A percentile compares a stretch with the other conserved stretches of the same genome.
Conservation (phyloP, 2,113 vertebrate species). For the Myxocyprinus asiaticus region DNA sequence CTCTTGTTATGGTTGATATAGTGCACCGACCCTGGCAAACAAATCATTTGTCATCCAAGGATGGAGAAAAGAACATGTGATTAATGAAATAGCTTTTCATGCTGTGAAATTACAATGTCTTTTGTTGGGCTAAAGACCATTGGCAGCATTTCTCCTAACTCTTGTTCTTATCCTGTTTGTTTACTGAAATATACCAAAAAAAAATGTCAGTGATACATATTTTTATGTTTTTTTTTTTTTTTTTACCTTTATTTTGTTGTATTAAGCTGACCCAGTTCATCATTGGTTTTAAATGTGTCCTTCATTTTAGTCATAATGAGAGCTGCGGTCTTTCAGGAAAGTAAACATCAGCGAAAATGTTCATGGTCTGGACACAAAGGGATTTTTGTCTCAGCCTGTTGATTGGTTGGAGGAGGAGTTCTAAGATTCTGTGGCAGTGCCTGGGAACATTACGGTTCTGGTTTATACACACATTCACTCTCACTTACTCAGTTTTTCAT, state of each 20-base stretch:
- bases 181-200: too few species aligned
- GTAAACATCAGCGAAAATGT: too few species aligned
- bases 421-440: background rate
- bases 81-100: slow-evolving; percentile 22
- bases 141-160: too few species aligned
- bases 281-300: too few species aligned
- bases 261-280: too few species aligned
- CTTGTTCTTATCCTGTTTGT: too few species aligned
- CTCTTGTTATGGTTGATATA: slow-evolving; percentile 25
- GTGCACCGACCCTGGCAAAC: slow-evolving; percentile 12
- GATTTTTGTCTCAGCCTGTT: background rate
- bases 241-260: too few species aligned
- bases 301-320: too few species aligned
- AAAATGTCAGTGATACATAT: too few species aligned
- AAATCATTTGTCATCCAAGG: slow-evolving; percentile 7
- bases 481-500: background rate
- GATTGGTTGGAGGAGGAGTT: slow-evolving; percentile 50
- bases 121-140: background rate
- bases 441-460: background rate
- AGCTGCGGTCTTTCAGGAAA: too few species aligned
- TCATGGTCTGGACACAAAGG: too few species aligned
- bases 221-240: too few species aligned
- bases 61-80: slow-evolving; percentile 27
- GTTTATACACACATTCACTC: background rate
- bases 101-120: background rate